Evolutionary conservation across 2,888 invertebrate genomes (phyloP).

Genomic region (Colostygia pectinataria): DNA sequence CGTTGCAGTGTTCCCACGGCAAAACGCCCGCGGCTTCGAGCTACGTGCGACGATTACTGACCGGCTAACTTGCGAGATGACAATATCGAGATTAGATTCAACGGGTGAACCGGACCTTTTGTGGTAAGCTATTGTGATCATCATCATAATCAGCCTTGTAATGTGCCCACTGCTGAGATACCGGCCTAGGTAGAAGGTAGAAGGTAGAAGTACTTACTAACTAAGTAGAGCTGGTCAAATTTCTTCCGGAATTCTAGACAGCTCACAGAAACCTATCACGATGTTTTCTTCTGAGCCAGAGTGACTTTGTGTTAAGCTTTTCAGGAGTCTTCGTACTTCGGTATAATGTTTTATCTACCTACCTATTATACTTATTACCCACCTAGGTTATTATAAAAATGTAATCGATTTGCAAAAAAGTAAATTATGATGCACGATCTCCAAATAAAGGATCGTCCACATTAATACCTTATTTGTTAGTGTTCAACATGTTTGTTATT

Average conservation of each 20-base stretch:
- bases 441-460: slow-evolving; percentile 13
- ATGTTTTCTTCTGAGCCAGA: too few species aligned
- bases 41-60: slow-evolving; percentile 45
- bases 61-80: slow-evolving; percentile 48
- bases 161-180: too few species aligned
- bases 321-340: not conserved
- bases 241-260: too few species aligned
- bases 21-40: slow-evolving; percentile 44
- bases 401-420: slow-evolving; percentile 4
- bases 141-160: too few species aligned
- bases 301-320: too few species aligned
- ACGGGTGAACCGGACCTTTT: slow-evolving; percentile 11
- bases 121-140: slow-evolving; percentile 2
- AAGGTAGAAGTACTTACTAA: too few species aligned
- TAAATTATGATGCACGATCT: not conserved
- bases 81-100: slow-evolving; percentile 41
- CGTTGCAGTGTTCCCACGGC: slow-evolving; percentile 59
- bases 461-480: slow-evolving; percentile 20
- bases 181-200: too few species aligned
- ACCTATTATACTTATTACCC: too few species aligned
- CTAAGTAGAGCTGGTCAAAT: too few species aligned
- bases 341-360: too few species aligned
- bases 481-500: slow-evolving; percentile 39
- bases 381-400: too few species aligned
- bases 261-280: too few species aligned